Evolutionary conservation across 2,113 vertebrate genomes (phyloP).

Genomic region (Syngnathus scovelli): DNA sequence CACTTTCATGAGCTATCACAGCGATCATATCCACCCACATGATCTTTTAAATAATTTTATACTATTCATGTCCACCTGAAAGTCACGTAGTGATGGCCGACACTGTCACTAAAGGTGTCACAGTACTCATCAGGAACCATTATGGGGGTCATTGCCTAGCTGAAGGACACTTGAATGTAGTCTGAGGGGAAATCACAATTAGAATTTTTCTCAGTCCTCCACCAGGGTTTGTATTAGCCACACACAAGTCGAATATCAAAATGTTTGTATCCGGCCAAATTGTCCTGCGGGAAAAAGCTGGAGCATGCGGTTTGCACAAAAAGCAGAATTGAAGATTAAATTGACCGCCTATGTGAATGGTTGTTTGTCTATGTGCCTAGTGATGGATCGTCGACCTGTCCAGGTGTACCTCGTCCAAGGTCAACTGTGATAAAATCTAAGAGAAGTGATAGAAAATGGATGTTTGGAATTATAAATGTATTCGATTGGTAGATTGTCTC

Average conservation of each 20-base stretch:
- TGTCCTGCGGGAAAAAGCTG: background rate
- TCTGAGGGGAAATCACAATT: background rate
- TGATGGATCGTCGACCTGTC: no score
- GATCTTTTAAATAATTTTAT: background rate
- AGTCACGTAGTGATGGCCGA: background rate
- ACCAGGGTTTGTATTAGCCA: background rate
- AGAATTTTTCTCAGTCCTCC: background rate
- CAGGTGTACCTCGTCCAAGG: background rate
- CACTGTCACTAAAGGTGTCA: background rate
- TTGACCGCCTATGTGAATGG: no score
- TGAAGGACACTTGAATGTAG: slow-evolving; percentile 2
- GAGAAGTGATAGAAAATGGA: background rate
- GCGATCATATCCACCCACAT: background rate
- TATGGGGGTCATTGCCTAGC: background rate
- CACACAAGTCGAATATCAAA: background rate
- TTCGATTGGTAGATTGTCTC: background rate
- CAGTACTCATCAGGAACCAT: background rate
- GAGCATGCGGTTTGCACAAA: no score
- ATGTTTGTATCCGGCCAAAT: background rate
- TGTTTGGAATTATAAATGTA: background rate
- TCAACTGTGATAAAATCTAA: background rate
- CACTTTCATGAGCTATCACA: background rate
- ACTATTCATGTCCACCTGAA: background rate
- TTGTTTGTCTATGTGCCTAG: no score
- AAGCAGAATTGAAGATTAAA: no score